Evolutionary conservation across 2,797 vertebrate species (phyloP), one percentile per base, ranked within the genome.

Genomic region (Poecilia velifera): DNA sequence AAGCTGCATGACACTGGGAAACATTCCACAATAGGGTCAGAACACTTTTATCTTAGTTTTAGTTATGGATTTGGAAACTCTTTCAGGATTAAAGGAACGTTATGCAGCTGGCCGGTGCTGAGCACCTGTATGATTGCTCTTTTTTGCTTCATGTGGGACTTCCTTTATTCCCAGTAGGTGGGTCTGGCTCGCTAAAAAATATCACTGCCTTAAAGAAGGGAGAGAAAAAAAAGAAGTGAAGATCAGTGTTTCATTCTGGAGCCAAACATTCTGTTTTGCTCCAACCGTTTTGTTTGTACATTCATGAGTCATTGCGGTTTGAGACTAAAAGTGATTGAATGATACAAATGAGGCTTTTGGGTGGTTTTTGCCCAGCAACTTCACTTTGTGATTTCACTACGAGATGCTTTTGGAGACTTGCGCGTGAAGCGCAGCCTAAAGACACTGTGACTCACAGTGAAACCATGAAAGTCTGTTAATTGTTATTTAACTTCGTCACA

Each of bases 21-120:
- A 89, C 92, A 92, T 92, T 91, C 90, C 86, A 88, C 89, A 86
- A 89, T 87, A 89, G 88, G 89, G 91, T 92, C 91, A 92, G 86
- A 88, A 88, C 89, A 90, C 90, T 92, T 93, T 95, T 92, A 94
- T 94, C 94, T 94, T 88, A 83, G 87, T 90, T 92, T 92, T 87
- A 90, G 79, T 86, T 91, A 87, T 91, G 83, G 87, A 89, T 91
- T 91, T 90, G 84, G 81, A 92, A 92, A 90, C 84, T 90, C 91
- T 92, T 89, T 83, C 79, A 68, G 90, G 89, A 90, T 88, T 90
- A 89, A 90, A 87, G 8, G 77, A 90, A 88, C 82, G 87, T 83
- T 88, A 83, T 84, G 84, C 90, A 92, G 92, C 90, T 92, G 93
- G 87, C 81, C 89, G n/a, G 82, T 64, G 78, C 74, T 53, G 74